A percentile compares a stretch with the other conserved stretches of the same genome.
Evolutionary conservation across 2,888 invertebrate genomes (phyloP).

Genomic region (Aricia artaxerxes): DNA sequence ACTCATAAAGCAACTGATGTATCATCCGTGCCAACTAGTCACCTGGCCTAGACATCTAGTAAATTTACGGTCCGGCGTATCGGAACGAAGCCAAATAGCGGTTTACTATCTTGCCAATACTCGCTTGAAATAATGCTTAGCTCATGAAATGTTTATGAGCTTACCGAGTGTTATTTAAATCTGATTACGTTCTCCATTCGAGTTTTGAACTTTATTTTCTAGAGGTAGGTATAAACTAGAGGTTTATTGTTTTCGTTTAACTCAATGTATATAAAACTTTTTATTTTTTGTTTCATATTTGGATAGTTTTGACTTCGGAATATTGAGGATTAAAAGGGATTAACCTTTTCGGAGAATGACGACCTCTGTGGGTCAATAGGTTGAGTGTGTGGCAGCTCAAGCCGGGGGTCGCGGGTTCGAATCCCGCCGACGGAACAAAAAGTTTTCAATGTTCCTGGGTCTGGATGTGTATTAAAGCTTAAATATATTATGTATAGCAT

Average conservation of each 20-base stretch:
- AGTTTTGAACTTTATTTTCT: neutral
- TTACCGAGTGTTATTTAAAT: constrained; percentile 24
- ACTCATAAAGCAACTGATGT: constrained; percentile 35
- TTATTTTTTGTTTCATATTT: too few species aligned
- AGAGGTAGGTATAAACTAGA: too few species aligned
- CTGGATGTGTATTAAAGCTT: too few species aligned
- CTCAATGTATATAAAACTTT: neutral
- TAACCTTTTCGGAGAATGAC: too few species aligned
- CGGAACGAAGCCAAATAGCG: constrained; percentile 59
- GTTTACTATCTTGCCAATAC: constrained; percentile 56
- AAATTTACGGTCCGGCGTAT: constrained; percentile 56
- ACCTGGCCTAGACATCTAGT: constrained; percentile 54
- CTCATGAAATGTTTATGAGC: constrained; percentile 35
- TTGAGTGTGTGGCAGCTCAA: too few species aligned
- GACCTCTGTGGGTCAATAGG: too few species aligned
- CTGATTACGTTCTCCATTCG: constrained; percentile 13
- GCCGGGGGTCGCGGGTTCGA: too few species aligned
- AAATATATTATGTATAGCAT: too few species aligned
- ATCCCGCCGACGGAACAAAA: too few species aligned
- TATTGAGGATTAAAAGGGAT: too few species aligned
- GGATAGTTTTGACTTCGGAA: too few species aligned
- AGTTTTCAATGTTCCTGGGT: too few species aligned
- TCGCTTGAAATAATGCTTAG: constrained; percentile 39
- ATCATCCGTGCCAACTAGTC: constrained; percentile 47
- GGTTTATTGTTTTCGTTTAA: neutral